Evolutionary conservation across 2,797 vertebrate species (phyloP).

Genomic region (Onychomys torridus): DNA sequence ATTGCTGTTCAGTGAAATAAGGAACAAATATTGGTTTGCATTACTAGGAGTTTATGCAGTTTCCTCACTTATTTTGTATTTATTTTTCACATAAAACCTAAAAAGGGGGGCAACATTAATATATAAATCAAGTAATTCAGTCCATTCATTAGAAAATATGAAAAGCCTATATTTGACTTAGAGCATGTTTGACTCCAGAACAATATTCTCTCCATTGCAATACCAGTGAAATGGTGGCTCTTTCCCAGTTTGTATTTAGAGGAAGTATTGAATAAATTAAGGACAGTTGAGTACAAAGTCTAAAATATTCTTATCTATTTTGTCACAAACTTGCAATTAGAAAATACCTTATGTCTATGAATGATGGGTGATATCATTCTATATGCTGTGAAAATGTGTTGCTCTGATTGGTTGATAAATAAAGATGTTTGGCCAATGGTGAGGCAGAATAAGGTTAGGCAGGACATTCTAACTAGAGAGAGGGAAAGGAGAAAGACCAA

Average conservation of each 20-base stretch:
- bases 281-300: neutral
- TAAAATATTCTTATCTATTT: neutral
- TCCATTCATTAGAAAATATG: constrained; percentile 2
- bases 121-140: neutral
- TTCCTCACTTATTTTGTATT: constrained; percentile 12
- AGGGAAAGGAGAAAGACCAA: too few species aligned
- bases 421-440: too few species aligned
- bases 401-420: too few species aligned
- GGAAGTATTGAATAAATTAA: constrained; percentile 1
- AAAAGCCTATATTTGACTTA: neutral
- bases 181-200: neutral
- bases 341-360: neutral
- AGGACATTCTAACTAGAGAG: too few species aligned
- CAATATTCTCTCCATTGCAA: neutral
- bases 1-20: constrained; percentile 25
- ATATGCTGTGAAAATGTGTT: too few species aligned
- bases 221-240: neutral
- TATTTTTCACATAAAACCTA: neutral
- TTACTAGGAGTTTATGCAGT: neutral
- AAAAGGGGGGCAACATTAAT: neutral
- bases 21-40: neutral
- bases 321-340: constrained; percentile 27
- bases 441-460: too few species aligned
- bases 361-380: too few species aligned
- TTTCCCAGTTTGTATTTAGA: neutral